Base-by-base conservation (phyloP, 1,140 invertebrate species). In the Paracyclopina nana region DNA sequence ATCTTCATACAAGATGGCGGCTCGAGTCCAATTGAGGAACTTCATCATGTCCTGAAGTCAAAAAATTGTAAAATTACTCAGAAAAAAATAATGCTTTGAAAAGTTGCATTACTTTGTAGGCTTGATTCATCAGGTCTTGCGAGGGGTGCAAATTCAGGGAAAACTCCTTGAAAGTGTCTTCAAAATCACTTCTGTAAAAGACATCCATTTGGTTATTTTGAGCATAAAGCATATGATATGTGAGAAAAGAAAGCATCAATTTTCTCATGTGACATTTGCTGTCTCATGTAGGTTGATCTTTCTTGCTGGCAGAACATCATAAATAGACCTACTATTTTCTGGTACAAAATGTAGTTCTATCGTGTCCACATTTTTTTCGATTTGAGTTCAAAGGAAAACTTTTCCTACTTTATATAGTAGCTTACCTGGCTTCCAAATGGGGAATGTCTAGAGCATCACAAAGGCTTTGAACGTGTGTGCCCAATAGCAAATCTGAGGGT, bases 1-100 rank as follows among this genome's bases (percentile, higher is more conserved):
- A 60, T 88, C 81, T 63, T 95, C 87, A 60, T 92, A 92, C 27
- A 95, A 76, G 54, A 95, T 81, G 0, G 84, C 86, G 56, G 91
- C 83, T 65, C 79, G 77, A 6, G 82, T 87, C 87, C 87, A 94
- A 62, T 90, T 88, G 26, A 90, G 71, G 61, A 83, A 87, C 20
- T 72, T 68, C 65, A 91, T 83, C 40, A 91, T 70, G 60, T 92
- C 86, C 50, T 76, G 72, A 63, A 86, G n/a, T n/a, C n/a, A n/a
- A n/a, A 85, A 45, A 45, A 45, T 45, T n/a, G 20, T 16, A 42
- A 42, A 42, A 18, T 18, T 8, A 8, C 6, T 42, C 16, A 42
- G 6, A 8, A 42, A 8, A 8, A 11, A 8, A 16, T 8, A 42
- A 42, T 11, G 40, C 8, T 42, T 42, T 42, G 9, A 11, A 6